phyloP scores from a whole-genome alignment of 2,888 invertebrate genomes.

The Mythimna pallens region DNA sequence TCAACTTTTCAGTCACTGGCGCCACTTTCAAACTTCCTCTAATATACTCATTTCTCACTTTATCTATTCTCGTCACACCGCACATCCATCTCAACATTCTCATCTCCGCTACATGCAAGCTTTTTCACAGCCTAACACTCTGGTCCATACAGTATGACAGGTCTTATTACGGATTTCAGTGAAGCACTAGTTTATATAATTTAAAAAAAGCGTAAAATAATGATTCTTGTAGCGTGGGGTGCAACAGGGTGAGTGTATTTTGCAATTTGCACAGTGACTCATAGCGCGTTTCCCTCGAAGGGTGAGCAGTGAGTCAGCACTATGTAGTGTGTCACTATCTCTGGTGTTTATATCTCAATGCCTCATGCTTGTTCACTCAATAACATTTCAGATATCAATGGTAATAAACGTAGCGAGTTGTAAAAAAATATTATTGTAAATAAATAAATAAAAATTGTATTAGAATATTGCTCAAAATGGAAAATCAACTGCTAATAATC shows the following conservation, averaged over 20 bases:
- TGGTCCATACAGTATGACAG: too few species aligned
- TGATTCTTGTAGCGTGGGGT: neutral
- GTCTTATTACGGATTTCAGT: too few species aligned
- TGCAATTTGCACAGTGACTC: slow-evolving; percentile 31
- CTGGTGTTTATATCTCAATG: slow-evolving; percentile 34
- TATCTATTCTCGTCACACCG: too few species aligned
- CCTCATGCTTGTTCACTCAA: slow-evolving; percentile 2
- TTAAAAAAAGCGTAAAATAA: too few species aligned
- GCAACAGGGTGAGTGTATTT: slow-evolving; percentile 20
- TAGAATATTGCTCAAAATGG: slow-evolving; percentile 25
- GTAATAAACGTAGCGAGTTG: neutral
- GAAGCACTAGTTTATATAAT: too few species aligned
- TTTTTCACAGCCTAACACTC: too few species aligned
- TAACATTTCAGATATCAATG: slow-evolving; percentile 1
- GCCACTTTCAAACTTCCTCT: too few species aligned
- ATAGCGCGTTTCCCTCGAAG: slow-evolving; percentile 8
- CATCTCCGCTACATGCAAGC: too few species aligned
- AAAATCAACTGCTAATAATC: slow-evolving; percentile 31
- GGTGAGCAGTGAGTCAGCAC: slow-evolving; percentile 48
- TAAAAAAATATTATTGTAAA: slow-evolving; percentile 1
- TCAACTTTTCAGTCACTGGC: too few species aligned
- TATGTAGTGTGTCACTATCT: slow-evolving; percentile 24
- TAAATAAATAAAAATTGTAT: neutral
- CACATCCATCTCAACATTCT: too few species aligned
- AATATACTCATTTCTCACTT: too few species aligned